These are phyloP conservation scores for Lasioglossum pauxillum DNA, from an alignment of 2,888 invertebrate species.

Conservation along the genomic window DNA sequence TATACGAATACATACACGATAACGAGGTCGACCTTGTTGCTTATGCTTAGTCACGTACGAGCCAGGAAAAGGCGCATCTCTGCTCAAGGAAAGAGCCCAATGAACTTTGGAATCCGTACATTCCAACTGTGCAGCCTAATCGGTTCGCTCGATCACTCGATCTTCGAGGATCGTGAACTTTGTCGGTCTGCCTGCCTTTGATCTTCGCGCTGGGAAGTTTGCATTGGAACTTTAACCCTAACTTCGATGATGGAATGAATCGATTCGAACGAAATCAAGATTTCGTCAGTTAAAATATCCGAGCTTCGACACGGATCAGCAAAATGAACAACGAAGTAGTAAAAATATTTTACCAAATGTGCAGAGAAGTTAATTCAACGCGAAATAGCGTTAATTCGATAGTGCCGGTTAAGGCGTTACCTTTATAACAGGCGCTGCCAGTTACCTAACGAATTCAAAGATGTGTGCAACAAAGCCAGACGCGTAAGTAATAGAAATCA, in stretches of 20 bases:
- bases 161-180: background rate
- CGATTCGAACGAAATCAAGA: too few relatives aligned
- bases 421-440: background rate
- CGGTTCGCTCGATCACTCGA: background rate
- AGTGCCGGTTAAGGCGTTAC: background rate
- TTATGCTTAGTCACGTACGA: conserved; percentile 42
- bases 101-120: conserved; percentile 34
- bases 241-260: too few relatives aligned
- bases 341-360: background rate
- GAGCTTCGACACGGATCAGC: too few relatives aligned
- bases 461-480: background rate
- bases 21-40: conserved; percentile 61
- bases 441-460: conserved; percentile 16
- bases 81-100: conserved; percentile 33
- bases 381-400: conserved; percentile 4
- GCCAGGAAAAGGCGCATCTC: conserved; percentile 23
- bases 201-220: background rate
- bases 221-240: background rate
- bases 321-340: too few relatives aligned
- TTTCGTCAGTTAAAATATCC: too few relatives aligned
- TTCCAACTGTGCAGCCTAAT: background rate
- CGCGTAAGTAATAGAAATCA: conserved; percentile 10
- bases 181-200: background rate
- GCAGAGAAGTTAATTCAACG: too few relatives aligned
- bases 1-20: conserved; percentile 63